Percentiles rank a stretch among this genome's conserved stretches.
Evolutionary conservation across 2,888 invertebrate species (phyloP).

Genomic region (Drosophila mimetica): DNA sequence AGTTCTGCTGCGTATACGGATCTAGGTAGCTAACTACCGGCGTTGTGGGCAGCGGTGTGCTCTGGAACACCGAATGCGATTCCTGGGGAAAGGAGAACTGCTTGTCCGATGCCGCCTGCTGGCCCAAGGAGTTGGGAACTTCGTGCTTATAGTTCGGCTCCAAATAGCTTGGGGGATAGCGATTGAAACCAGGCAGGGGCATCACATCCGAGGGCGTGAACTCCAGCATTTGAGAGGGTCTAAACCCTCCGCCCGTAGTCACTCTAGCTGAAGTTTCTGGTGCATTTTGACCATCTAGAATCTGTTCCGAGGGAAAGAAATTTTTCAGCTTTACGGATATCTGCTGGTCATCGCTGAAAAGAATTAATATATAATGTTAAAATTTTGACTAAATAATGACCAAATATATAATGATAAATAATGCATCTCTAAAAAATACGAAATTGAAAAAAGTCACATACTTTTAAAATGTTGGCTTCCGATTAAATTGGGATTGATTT

Average conservation of each 20-base stretch:
- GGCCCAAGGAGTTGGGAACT: slow-evolving; percentile 51
- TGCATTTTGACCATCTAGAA: not conserved
- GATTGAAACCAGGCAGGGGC: slow-evolving; percentile 37
- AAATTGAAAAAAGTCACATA: not conserved
- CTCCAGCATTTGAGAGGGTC: slow-evolving; percentile 76
- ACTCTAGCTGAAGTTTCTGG: slow-evolving; percentile 51
- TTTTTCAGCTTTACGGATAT: slow-evolving; percentile 65
- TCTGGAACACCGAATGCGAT: slow-evolving; percentile 32
- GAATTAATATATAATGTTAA: not conserved
- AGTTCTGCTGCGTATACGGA: slow-evolving; percentile 79
- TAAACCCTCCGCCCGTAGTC: slow-evolving; percentile 62
- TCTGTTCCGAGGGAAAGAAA: slow-evolving; percentile 65
- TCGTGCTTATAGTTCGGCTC: slow-evolving; percentile 60
- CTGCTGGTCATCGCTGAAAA: slow-evolving; percentile 24
- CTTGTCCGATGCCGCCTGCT: slow-evolving; percentile 54
- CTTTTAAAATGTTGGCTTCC: too few relatives aligned
- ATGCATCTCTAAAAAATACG: too few relatives aligned
- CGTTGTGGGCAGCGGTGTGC: slow-evolving; percentile 67
- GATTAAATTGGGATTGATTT: too few relatives aligned
- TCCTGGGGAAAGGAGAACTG: slow-evolving; percentile 66
- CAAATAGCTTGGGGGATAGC: slow-evolving; percentile 69
- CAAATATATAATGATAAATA: too few relatives aligned
- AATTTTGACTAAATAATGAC: too few relatives aligned
- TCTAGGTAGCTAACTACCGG: slow-evolving; percentile 80
- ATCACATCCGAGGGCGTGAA: slow-evolving; percentile 79